phyloP scores from a whole-genome alignment of 30 jellyfish, hydroid and myxozoan genomes.

The Morbakka virulenta region DNA sequence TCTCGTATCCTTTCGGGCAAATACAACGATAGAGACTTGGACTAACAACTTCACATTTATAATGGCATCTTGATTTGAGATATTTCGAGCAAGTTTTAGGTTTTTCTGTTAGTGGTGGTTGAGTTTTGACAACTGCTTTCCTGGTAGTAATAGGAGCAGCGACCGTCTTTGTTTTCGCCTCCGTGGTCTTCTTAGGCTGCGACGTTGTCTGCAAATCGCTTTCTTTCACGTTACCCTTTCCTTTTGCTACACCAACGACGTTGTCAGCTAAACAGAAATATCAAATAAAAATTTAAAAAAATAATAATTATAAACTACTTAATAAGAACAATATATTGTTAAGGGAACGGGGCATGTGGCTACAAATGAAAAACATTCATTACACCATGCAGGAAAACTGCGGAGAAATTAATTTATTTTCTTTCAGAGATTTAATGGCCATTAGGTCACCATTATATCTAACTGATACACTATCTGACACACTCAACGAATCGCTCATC shows the following conservation, averaged over 20 bases:
- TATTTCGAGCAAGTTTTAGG: slow-evolving; percentile 39
- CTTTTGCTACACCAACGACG: slow-evolving; percentile 30
- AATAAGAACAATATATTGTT: no score
- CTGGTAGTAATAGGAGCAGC: slow-evolving; percentile 9
- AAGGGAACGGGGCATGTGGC: no score
- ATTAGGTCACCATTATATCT: no score
- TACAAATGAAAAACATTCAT: no score
- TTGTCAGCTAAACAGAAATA: slow-evolving; percentile 1
- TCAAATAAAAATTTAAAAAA: neutral
- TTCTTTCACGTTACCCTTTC: slow-evolving; percentile 18
- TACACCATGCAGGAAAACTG: no score
- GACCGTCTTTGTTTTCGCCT: neutral
- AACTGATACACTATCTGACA: no score
- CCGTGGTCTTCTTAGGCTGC: neutral
- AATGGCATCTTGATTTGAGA: slow-evolving; percentile 48
- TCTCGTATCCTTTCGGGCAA: slow-evolving; percentile 77
- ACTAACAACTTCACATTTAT: slow-evolving; percentile 42
- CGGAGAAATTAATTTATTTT: no score
- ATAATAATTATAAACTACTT: no score
- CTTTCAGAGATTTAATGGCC: no score
- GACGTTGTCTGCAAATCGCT: slow-evolving; percentile 15
- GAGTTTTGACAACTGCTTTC: neutral
- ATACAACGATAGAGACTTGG: slow-evolving; percentile 37
- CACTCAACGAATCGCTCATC: no score
- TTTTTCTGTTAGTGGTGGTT: neutral